Evolutionary conservation across 2,888 invertebrate species (phyloP).

Genomic region (Hirtodrosophila cameraria): DNA sequence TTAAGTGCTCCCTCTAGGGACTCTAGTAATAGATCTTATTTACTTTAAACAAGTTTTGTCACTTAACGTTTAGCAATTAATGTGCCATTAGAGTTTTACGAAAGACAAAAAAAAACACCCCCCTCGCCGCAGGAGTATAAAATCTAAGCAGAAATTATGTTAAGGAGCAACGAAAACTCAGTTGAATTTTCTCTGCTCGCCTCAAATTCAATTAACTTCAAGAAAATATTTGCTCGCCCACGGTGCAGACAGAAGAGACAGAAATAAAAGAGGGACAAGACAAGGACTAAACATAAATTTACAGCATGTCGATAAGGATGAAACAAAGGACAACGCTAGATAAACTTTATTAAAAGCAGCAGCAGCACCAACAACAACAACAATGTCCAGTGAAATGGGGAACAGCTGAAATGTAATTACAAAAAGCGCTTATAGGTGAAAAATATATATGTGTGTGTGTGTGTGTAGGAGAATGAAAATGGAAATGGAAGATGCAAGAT

Average conservation of each 20-base stretch:
- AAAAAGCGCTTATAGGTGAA: slow-evolving; percentile 76
- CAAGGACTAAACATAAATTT: slow-evolving; percentile 71
- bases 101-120: slow-evolving; percentile 1
- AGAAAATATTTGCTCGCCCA: slow-evolving; percentile 75
- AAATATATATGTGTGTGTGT: slow-evolving; percentile 43
- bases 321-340: slow-evolving; percentile 76
- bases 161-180: slow-evolving; percentile 67
- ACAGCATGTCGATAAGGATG: slow-evolving; percentile 73
- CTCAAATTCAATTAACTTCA: slow-evolving; percentile 80
- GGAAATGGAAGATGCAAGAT: slow-evolving; percentile 24
- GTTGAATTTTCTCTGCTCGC: slow-evolving; percentile 53
- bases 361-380: slow-evolving; percentile 27
- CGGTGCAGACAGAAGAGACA: slow-evolving; percentile 37
- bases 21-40: slow-evolving; percentile 15
- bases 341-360: slow-evolving; percentile 76
- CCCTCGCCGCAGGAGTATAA: slow-evolving; percentile 13
- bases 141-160: slow-evolving; percentile 57
- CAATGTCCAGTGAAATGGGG: slow-evolving; percentile 47
- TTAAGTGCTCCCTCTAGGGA: slow-evolving; percentile 52
- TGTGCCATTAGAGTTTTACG: slow-evolving; percentile 52
- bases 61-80: slow-evolving; percentile 65
- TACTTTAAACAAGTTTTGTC: slow-evolving; percentile 63
- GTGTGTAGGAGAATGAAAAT: slow-evolving; percentile 14
- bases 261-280: slow-evolving; percentile 9
- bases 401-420: slow-evolving; percentile 75